A percentile compares a stretch with the other conserved stretches of the same genome.
These are phyloP conservation scores for Zeus faber DNA, from an alignment of 2,113 vertebrate genomes.

Conservation along the genomic window DNA sequence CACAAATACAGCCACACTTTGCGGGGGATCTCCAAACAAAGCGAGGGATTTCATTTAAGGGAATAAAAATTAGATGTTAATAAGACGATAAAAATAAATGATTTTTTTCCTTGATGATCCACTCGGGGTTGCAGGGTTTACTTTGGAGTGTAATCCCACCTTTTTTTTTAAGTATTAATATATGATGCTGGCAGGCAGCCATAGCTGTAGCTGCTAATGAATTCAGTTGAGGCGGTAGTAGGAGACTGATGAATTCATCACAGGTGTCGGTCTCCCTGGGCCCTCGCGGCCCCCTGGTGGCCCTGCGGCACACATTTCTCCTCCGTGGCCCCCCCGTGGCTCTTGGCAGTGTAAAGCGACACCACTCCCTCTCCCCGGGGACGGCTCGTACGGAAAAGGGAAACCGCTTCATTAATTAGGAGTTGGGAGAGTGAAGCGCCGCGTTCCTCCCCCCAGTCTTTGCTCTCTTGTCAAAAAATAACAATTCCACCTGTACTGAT, in stretches of 20 bases:
- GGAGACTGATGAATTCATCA: conserved; percentile 60
- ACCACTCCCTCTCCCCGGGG: background rate
- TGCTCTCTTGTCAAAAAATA: too few species aligned
- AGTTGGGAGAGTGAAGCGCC: background rate
- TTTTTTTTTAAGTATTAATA: conserved; percentile 64
- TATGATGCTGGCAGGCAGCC: conserved; percentile 21
- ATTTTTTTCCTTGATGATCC: background rate
- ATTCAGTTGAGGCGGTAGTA: conserved; percentile 65
- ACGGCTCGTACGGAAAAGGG: background rate
- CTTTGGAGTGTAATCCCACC: conserved; percentile 58
- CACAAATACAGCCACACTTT: too few species aligned
- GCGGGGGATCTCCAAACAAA: too few species aligned
- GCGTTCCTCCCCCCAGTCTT: too few species aligned
- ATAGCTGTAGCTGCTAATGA: conserved; percentile 62
- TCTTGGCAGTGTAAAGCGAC: too few species aligned
- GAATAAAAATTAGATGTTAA: background rate
- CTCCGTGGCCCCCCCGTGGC: background rate
- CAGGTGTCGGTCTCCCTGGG: conserved; percentile 24
- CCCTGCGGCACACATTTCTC: background rate
- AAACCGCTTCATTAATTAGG: background rate
- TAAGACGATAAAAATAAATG: conserved; percentile 8
- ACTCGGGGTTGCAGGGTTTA: conserved; percentile 56
- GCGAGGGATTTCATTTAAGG: too few species aligned
- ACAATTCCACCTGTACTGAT: too few species aligned
- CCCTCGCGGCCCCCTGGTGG: too few species aligned